phyloP scores from a whole-genome alignment of 1,140 invertebrate genomes.

The Mycetomoellerius zeteki region DNA sequence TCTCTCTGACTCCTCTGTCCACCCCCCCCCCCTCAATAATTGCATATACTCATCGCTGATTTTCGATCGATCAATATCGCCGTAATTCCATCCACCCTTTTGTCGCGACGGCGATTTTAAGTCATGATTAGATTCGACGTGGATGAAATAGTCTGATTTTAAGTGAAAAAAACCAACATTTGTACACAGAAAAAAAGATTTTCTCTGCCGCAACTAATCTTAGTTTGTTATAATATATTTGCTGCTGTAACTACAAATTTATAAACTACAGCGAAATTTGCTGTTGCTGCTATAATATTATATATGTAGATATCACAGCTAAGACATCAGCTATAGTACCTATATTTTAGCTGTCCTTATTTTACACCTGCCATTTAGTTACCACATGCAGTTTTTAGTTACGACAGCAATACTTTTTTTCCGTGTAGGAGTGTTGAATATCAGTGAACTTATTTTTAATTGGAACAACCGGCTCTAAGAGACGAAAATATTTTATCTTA shows the following conservation, averaged over 20 bases:
- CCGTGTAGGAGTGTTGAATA: not conserved
- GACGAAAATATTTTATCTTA: not conserved
- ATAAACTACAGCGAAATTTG: no score
- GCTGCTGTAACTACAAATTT: no score
- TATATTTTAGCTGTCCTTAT: no score
- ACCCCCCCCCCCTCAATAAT: conserved; percentile 66
- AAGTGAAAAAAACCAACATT: not conserved
- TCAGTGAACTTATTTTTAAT: not conserved
- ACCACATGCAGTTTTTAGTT: no score
- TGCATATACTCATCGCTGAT: conserved; percentile 63
- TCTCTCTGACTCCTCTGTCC: conserved; percentile 62
- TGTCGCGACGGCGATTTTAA: conserved; percentile 36
- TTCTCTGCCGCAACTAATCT: no score
- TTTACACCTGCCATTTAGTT: no score
- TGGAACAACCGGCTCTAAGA: not conserved
- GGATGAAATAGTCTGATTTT: conserved; percentile 3
- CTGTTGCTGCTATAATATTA: no score
- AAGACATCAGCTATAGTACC: no score
- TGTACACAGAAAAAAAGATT: no score
- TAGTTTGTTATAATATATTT: no score
- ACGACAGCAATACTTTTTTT: not conserved
- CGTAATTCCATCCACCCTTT: conserved; percentile 68
- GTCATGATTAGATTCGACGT: not conserved
- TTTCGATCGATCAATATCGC: conserved; percentile 78
- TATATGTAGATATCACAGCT: no score